phyloP scores from a whole-genome alignment of 2,113 vertebrate genomes.

The Oostethus manadensis region DNA sequence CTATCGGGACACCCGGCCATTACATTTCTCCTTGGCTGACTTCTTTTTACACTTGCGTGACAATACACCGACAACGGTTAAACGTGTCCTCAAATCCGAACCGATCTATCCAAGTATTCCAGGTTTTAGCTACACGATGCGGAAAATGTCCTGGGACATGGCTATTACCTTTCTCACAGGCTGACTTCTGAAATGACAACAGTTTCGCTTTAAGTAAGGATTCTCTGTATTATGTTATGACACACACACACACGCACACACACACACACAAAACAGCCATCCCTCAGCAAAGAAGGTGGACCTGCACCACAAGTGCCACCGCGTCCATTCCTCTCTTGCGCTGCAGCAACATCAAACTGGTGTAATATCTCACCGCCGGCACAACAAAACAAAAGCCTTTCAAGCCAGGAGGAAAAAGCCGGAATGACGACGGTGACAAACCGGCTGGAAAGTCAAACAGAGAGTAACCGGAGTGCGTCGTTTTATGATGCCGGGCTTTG shows the following conservation, averaged over 20 bases:
- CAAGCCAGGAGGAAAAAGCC: constrained; percentile 39
- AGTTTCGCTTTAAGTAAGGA: no score
- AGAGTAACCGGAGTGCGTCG: constrained; percentile 58
- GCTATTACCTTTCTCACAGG: no score
- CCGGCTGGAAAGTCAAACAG: constrained; percentile 68
- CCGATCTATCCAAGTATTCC: no score
- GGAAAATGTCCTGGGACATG: no score
- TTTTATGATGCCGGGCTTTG: constrained; percentile 59
- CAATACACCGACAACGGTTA: no score
- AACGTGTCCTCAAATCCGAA: no score
- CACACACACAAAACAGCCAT: not conserved
- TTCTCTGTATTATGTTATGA: no score
- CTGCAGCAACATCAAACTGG: constrained; percentile 57
- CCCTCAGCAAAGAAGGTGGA: constrained; percentile 19
- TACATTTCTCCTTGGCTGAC: no score
- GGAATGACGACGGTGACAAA: constrained; percentile 67
- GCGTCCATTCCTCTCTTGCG: constrained; percentile 46
- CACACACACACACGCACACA: not conserved
- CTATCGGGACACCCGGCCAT: no score
- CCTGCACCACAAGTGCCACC: constrained; percentile 33
- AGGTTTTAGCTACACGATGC: no score
- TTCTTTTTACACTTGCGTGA: no score
- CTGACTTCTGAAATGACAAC: no score
- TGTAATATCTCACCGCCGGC: constrained; percentile 59
- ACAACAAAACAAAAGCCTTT: constrained; percentile 61